Evolutionary conservation across 2,888 invertebrate genomes (phyloP), one percentile per base, ranked within the genome.

Genomic region (Taphrorychus bicolor): DNA sequence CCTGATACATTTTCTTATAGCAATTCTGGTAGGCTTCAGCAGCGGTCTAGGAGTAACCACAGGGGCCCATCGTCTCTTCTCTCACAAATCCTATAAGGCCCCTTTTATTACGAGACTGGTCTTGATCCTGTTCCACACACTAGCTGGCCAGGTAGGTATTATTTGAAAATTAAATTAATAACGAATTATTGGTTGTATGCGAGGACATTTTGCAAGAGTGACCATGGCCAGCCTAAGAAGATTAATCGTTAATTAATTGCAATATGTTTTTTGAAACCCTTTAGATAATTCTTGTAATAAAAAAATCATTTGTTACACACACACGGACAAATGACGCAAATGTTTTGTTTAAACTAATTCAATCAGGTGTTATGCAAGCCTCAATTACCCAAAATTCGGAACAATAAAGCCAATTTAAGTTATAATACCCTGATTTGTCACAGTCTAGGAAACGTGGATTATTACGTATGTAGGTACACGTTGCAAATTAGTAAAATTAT

Each of bases 11-110:
- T n/a, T n/a, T n/a, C n/a, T n/a, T n/a, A n/a, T n/a, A 76, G 76
- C 61, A 21, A 7, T 58, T 0, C 2, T 74, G 1, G 54, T 73
- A 0, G 69, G 18, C 4, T 32, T 72, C 2, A 19, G 63, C 17
- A 67, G 73, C 5, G 81, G 85, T 5, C 83, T 86, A 78, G 92
- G 93, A 9, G 86, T 93, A 0, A 93, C 93, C 3, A 89, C 92
- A 57, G 94, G 94, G 11, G 91, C 92, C 0, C 95, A 95, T 78
- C 83, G 95, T 69, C 82, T 91, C 1, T 95, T 89, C 84, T 85
- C 93, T 0, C 95, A 95, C 80, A 87, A 87, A 73, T 83, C 91
- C 0, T 95, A 91, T 82, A 93, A 93, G 81, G 93, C 92, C 0
- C 87, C 82, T 22, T 83, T 87, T 14, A 83, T 87, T 0, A 80